Base-by-base conservation (phyloP, 1,140 invertebrate genomes). In the Ceratosolen solmsi region DNA sequence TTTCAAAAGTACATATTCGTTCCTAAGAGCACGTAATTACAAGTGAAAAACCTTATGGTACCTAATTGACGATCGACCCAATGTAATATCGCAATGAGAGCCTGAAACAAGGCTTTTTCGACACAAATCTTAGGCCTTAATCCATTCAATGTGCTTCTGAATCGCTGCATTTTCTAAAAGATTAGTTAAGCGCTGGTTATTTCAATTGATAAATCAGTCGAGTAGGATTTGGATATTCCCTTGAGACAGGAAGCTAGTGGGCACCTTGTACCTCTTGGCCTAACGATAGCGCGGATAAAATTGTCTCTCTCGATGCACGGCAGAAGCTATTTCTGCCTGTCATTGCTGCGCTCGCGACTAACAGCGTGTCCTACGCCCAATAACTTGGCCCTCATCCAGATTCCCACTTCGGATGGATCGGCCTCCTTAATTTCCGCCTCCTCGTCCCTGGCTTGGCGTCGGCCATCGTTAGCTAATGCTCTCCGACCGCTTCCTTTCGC, bases 401-500 rank as follows among this genome's bases (percentile, higher is more conserved):
- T 70, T 54, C 30, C 46, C 63, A 17, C 46, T 20, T 38, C 33
- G 20, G 1, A 20, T 20, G 60, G 30, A 13, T 25, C 75, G 75
- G 27, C 76, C 58, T 49, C 27, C 36, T 60, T 41, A 15, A 30
- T n/a, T n/a, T n/a, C 25, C 38, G 25, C 30, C 49, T 70, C 30
- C 65, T 38, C 27, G 63, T 33, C 36, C 25, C 30, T 46, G 41
- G 41, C 41, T 7, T 46, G 13, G 41, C 5, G 41, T 13, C 41
- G 41, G 13, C 5, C 13, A 13, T 46, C 4, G 1, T 70, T 4
- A 63, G 5, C n/a, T 5, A 22, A 20, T 5, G n/a, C 27, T 38
- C 30, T 5, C 36, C 38, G 41, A 46, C 41, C 5, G 5, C 41
- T 13, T 46, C 41, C 80, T 7, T 85, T 96, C 96, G 80, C 93